Conservation (phyloP, 2,888 invertebrate genomes). For the Platyscelio sp. region DNA sequence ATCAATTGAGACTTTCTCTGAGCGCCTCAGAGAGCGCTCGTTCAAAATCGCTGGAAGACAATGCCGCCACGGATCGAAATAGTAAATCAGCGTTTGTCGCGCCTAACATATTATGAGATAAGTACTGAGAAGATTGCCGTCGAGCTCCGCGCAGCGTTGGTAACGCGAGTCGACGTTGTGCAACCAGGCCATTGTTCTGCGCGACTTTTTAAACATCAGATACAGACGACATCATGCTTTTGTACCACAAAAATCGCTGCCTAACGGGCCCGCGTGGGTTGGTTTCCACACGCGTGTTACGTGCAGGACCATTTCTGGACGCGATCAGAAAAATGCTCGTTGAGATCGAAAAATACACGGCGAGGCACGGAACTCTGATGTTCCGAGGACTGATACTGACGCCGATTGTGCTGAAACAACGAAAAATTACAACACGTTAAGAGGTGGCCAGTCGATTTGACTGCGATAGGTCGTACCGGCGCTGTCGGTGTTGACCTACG, state of each 20-base stretch:
- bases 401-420: too few species aligned
- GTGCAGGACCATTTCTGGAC: conserved; percentile 61
- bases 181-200: conserved; percentile 67
- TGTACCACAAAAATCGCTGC: conserved; percentile 43
- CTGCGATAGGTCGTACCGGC: too few species aligned
- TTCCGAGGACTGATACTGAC: too few species aligned
- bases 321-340: conserved; percentile 22
- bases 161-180: conserved; percentile 44
- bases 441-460: too few species aligned
- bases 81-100: conserved; percentile 57
- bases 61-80: conserved; percentile 52
- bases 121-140: conserved; percentile 58
- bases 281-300: conserved; percentile 68
- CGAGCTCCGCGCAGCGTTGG: conserved; percentile 18
- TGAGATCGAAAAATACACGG: conserved; percentile 27
- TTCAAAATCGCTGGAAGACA: conserved; percentile 42
- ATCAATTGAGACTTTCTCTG: conserved; percentile 61
- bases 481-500: too few species aligned
- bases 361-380: too few species aligned
- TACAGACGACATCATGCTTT: conserved; percentile 50
- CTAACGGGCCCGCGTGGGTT: conserved; percentile 59
- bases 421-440: too few species aligned
- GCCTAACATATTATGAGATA: conserved; percentile 54
- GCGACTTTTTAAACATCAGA: conserved; percentile 48
- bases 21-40: conserved; percentile 2